phyloP scores from a whole-genome alignment of 2,113 vertebrate species.

The Tyrannus savana region DNA sequence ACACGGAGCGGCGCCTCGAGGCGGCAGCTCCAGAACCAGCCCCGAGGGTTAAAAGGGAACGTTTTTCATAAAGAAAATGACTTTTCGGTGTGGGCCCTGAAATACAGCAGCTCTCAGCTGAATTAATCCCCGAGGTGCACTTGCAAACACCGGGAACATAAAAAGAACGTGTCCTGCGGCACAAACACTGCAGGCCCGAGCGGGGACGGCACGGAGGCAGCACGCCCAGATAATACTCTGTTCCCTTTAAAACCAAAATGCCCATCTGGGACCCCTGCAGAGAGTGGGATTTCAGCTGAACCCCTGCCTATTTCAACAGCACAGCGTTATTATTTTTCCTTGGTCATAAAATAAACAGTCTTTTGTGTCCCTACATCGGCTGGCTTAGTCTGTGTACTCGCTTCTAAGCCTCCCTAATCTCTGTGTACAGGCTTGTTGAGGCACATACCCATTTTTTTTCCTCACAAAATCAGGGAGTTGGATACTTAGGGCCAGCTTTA shows the following conservation, averaged over 20 bases:
- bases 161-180: conserved; percentile 42
- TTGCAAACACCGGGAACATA: background rate
- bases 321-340: conserved; percentile 43
- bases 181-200: background rate
- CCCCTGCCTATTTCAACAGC: conserved; percentile 32
- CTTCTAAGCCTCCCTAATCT: conserved; percentile 5
- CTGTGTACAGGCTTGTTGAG: background rate
- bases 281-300: conserved; percentile 28
- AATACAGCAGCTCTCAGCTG: background rate
- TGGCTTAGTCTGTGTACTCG: background rate
- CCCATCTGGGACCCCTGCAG: background rate
- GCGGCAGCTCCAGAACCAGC: background rate
- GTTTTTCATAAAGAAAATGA: conserved; percentile 11
- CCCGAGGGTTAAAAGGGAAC: background rate
- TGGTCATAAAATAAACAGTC: conserved; percentile 39
- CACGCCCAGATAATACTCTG: background rate
- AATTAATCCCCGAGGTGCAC: conserved; percentile 20
- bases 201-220: background rate
- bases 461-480: background rate
- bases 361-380: conserved; percentile 3
- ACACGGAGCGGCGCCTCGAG: background rate
- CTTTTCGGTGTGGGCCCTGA: background rate
- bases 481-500: background rate
- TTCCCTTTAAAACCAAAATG: background rate
- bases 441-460: background rate